A percentile compares a stretch with the other conserved stretches of the same genome.
Conservation (phyloP, 2,888 invertebrate species). For the Caenorhabditis sp. region DNA sequence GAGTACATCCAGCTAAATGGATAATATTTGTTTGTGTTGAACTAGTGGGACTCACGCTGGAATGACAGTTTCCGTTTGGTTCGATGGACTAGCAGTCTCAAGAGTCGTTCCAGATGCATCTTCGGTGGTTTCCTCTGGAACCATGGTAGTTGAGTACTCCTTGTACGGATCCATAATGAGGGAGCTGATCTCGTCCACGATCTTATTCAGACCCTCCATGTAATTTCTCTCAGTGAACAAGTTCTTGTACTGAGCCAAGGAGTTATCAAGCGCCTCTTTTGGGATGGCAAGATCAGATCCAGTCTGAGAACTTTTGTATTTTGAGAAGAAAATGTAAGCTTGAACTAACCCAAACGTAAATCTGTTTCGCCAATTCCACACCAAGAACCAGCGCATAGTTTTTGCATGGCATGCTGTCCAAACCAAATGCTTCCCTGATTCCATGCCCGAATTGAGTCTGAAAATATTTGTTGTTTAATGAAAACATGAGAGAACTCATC, state of each 20-base stretch:
- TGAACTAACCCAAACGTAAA: slow-evolving; percentile 73
- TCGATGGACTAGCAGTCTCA: slow-evolving; percentile 30
- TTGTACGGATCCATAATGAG: slow-evolving; percentile 72
- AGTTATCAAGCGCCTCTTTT: slow-evolving; percentile 67
- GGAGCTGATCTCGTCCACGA: slow-evolving; percentile 76
- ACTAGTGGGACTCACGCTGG: slow-evolving; percentile 41
- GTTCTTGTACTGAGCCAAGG: slow-evolving; percentile 72
- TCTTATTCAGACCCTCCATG: slow-evolving; percentile 77
- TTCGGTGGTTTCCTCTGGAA: slow-evolving; percentile 43
- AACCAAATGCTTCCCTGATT: slow-evolving; percentile 70
- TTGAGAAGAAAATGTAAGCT: background rate
- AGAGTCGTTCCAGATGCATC: slow-evolving; percentile 18
- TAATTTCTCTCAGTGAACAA: slow-evolving; percentile 76
- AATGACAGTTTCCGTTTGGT: slow-evolving; percentile 36
- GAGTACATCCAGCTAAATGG: slow-evolving; percentile 60
- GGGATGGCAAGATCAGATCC: slow-evolving; percentile 74
- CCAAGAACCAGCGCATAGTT: slow-evolving; percentile 76
- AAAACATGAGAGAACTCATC: background rate
- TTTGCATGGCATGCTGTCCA: slow-evolving; percentile 71
- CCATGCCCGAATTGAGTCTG: slow-evolving; percentile 76
- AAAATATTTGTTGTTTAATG: slow-evolving; percentile 22
- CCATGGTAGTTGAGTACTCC: slow-evolving; percentile 29
- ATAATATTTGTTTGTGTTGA: background rate
- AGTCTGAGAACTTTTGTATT: slow-evolving; percentile 62
- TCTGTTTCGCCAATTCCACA: slow-evolving; percentile 74